These are phyloP conservation scores for Hypena proboscidalis DNA, from an alignment of 2,888 invertebrate species.

Conservation along the genomic window DNA sequence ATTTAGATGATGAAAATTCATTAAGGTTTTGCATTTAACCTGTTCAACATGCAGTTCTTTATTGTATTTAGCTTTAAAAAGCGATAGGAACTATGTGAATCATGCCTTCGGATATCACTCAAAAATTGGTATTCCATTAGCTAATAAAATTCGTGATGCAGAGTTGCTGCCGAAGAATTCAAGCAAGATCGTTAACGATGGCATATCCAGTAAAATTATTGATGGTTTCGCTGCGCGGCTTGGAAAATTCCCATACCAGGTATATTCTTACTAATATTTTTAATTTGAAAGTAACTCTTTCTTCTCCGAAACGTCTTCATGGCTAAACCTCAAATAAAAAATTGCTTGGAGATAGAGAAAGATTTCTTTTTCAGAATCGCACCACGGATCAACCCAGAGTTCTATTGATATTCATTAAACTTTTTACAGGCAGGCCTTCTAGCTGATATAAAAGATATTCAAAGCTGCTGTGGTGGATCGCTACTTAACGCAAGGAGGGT, in stretches of 20 bases:
- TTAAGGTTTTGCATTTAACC: background rate
- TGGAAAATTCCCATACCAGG: slow-evolving; percentile 1
- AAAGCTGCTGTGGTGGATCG: slow-evolving; percentile 54
- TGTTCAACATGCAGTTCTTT: background rate
- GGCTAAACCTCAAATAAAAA: no score
- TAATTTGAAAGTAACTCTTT: no score
- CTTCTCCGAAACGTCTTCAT: no score
- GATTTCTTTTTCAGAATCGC: no score
- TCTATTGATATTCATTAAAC: no score
- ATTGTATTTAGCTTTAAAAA: no score
- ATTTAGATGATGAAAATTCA: background rate
- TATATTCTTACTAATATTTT: no score
- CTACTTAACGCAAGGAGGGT: slow-evolving; percentile 43
- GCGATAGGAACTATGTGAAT: no score
- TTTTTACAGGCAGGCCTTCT: slow-evolving; percentile 43
- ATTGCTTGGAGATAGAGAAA: no score
- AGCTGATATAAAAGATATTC: slow-evolving; percentile 17
- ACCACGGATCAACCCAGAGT: no score
- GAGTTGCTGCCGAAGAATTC: background rate
- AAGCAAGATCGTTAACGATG: no score
- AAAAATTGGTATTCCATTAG: background rate
- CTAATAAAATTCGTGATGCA: background rate
- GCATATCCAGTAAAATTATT: background rate
- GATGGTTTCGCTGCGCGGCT: background rate
- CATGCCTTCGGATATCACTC: background rate